Evolutionary conservation across 1,140 invertebrate species (phyloP), one percentile per base, ranked within the genome.

Genomic region (Temnothorax longispinosus): DNA sequence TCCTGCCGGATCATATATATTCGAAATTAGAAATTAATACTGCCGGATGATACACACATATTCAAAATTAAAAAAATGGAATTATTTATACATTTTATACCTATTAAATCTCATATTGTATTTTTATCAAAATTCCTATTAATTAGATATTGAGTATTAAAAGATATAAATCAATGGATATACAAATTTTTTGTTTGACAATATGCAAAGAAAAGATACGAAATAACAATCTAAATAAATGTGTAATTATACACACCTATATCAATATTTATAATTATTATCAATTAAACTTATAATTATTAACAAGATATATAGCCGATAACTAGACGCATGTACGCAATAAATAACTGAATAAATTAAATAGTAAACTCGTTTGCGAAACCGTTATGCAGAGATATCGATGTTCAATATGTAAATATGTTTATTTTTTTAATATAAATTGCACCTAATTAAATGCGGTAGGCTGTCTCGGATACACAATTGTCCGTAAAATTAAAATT

Each of bases 281-380:
- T 27, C 21, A 32, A 18, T 69, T 21, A 47, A 44, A 6, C n/a
- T 8, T 44, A 15, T 27, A n/a, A 27, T 47, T 69, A 47, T 11
- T 69, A 27, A 27, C 4, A 47, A 47, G 13, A 41, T 41, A 38
- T 13, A 47, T 3, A 4, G 11, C 41, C 13, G 21, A 50, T 50
- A 69, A 41, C 1, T 10, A 15, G 38, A 32, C 3, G 18, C 35
- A 27, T 50, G 21, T 27, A 47, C n/a, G 11, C 11, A 13, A 69
- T 69, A 41, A 64, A 64, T 41, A 6, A 21, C 15, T 65, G 10
- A 5, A 44, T 21, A 21, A 50, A 35, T 56, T 62, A 47, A 5
- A 77, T 60, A 27, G n/a, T 44, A 67, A 41, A 67, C n/a, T 77
- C 18, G 41, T 77, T 62, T 77, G 75, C 56, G 15, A n/a, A 41